These are phyloP conservation scores for Gonocerus acuteangulatus DNA, from an alignment of 2,888 invertebrate species.

Conservation along the genomic window DNA sequence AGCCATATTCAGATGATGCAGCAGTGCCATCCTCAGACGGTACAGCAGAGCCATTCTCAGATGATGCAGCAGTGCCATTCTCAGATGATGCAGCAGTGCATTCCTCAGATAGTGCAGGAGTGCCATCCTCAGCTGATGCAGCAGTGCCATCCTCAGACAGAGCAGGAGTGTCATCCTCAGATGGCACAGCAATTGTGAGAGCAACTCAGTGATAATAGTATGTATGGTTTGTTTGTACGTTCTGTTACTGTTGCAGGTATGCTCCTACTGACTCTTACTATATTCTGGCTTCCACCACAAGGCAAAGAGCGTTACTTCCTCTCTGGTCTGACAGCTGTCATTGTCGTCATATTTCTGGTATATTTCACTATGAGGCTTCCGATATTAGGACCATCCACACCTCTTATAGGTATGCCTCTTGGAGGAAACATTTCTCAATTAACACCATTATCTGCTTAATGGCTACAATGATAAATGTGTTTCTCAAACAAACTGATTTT, in stretches of 20 bases:
- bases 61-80: background rate
- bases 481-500: too few species aligned
- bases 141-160: background rate
- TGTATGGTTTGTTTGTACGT: too few species aligned
- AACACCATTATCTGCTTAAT: too few species aligned
- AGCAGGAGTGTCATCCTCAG: background rate
- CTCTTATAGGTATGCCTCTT: slow-evolving; percentile 48
- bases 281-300: slow-evolving; percentile 59
- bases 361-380: slow-evolving; percentile 56
- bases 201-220: too few species aligned
- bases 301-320: slow-evolving; percentile 58
- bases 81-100: too few species aligned
- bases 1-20: background rate
- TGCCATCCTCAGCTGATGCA: background rate
- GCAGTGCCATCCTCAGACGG: background rate
- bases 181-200: too few species aligned
- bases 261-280: slow-evolving; percentile 52
- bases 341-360: slow-evolving; percentile 55
- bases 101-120: background rate
- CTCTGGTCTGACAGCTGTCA: slow-evolving; percentile 52
- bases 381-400: slow-evolving; percentile 50
- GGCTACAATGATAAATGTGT: too few species aligned
- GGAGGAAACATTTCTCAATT: too few species aligned
- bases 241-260: slow-evolving; percentile 51
- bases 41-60: background rate